Conservation (phyloP, 2,113 vertebrate genomes). For the Pollimyrus isidori region DNA sequence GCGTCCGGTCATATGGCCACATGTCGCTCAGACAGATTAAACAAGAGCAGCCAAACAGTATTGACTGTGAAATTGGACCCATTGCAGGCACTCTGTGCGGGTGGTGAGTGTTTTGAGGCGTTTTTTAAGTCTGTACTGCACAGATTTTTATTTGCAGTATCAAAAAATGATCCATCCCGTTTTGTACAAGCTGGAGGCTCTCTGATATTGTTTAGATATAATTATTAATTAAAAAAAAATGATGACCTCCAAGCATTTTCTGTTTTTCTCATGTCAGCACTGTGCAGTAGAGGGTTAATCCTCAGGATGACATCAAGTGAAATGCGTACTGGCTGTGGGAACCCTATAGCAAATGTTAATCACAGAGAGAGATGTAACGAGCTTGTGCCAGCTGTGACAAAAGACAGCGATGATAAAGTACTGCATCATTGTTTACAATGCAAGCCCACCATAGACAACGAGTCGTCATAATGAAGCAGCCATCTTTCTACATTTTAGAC, state of each 20-base stretch:
- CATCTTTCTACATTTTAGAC: neutral
- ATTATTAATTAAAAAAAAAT: neutral
- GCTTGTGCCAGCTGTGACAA: neutral
- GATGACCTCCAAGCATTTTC: neutral
- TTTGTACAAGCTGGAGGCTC: neutral
- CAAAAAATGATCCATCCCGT: neutral
- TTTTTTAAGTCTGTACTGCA: neutral
- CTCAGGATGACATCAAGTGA: neutral
- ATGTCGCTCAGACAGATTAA: constrained; percentile 35
- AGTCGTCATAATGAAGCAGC: neutral
- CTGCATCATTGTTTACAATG: neutral
- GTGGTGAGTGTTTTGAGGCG: constrained; percentile 16
- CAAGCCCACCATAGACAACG: neutral
- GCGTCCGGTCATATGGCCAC: constrained; percentile 23
- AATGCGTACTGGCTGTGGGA: neutral
- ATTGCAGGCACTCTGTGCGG: constrained; percentile 33
- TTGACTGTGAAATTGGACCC: constrained; percentile 40
- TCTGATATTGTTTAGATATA: neutral
- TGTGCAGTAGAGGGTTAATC: neutral
- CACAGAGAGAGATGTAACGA: neutral
- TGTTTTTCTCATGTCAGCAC: neutral
- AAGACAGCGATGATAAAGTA: neutral
- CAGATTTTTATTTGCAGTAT: neutral
- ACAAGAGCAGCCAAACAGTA: constrained; percentile 41
- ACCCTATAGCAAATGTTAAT: neutral